phyloP scores from a whole-genome alignment of 2,888 invertebrate genomes.

The Antheraea assamensis region DNA sequence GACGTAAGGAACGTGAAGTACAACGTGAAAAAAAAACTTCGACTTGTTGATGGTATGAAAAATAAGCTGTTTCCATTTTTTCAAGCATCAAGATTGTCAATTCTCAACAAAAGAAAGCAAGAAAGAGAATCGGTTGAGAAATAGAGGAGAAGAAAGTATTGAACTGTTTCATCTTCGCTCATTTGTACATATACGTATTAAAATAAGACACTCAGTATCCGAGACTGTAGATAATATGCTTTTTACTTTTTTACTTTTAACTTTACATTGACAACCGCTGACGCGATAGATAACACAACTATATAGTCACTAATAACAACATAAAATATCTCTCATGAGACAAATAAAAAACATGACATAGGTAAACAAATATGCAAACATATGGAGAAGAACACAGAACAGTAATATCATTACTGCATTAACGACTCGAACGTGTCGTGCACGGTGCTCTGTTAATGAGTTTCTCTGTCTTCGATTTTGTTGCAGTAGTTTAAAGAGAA shows the following conservation, averaged over 20 bases:
- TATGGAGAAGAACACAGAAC: neutral
- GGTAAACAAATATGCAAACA: conserved; percentile 6
- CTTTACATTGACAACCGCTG: neutral
- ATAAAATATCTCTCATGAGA: conserved; percentile 1
- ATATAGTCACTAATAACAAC: neutral
- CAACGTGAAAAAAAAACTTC: too few species aligned
- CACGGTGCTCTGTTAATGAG: neutral
- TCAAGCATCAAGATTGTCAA: too few species aligned
- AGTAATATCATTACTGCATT: neutral
- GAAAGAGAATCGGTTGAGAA: too few species aligned
- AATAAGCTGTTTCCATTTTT: too few species aligned
- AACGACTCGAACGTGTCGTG: conserved; percentile 6
- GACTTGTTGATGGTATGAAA: too few species aligned
- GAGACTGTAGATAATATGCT: neutral
- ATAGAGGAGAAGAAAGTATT: too few species aligned
- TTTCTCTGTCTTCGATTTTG: neutral
- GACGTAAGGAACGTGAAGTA: too few species aligned
- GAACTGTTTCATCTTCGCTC: too few species aligned
- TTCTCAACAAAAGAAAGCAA: too few species aligned
- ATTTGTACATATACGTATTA: too few species aligned
- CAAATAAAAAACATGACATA: neutral
- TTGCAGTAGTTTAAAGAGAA: conserved; percentile 7
- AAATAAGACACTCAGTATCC: neutral
- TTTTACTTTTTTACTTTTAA: neutral
- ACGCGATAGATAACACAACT: neutral